A percentile compares a stretch with the other conserved stretches of the same genome.
phyloP scores from a whole-genome alignment of 2,888 invertebrate species.

The Dryadula phaetusa region DNA sequence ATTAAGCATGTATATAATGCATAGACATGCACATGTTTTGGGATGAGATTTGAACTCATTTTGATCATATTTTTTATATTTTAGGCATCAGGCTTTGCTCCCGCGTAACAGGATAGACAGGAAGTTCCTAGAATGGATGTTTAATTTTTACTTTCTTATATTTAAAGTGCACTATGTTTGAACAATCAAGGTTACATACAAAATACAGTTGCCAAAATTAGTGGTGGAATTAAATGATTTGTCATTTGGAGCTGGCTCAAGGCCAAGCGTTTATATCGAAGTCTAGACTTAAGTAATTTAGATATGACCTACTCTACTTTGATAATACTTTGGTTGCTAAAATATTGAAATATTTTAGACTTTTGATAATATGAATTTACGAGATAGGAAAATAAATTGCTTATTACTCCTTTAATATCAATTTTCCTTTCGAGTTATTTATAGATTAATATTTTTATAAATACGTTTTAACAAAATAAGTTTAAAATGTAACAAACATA shows the following conservation, averaged over 20 bases:
- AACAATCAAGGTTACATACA: neutral
- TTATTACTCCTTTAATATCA: neutral
- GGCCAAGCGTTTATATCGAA: conserved; percentile 24
- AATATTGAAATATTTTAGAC: conserved; percentile 11
- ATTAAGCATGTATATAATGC: too few relatives aligned
- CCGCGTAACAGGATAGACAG: too few relatives aligned
- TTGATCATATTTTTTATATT: too few relatives aligned
- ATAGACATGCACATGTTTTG: too few relatives aligned
- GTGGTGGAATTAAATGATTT: conserved; percentile 20
- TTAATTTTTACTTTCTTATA: neutral
- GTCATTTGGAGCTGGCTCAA: conserved; percentile 24
- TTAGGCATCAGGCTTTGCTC: too few relatives aligned
- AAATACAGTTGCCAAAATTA: conserved; percentile 20
- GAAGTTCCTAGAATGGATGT: too few relatives aligned
- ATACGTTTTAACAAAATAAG: too few relatives aligned
- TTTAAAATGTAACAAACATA: too few relatives aligned
- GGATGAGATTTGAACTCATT: too few relatives aligned
- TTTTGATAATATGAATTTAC: neutral
- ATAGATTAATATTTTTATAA: too few relatives aligned
- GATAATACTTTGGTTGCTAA: conserved; percentile 1
- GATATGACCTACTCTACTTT: conserved; percentile 26
- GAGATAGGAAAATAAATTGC: neutral
- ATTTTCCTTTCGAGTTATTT: too few relatives aligned
- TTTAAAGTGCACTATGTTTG: neutral
- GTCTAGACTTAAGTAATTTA: conserved; percentile 33